These are phyloP conservation scores for Apteryx owenii DNA, from an alignment of 2,113 vertebrate species.

Conservation along the genomic window DNA sequence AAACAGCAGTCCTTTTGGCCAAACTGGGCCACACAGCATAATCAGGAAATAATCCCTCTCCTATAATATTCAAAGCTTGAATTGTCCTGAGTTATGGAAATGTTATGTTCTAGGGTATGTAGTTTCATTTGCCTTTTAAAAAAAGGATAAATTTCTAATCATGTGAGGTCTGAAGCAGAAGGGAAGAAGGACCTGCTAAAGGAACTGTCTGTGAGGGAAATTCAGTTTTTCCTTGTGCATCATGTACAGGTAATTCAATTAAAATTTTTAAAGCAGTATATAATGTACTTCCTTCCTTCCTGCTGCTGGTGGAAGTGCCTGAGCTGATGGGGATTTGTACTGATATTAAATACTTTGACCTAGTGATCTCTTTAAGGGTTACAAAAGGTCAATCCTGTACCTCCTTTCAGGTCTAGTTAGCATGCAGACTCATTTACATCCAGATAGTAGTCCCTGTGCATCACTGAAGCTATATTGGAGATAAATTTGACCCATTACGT, in stretches of 20 bases:
- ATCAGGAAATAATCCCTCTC: not conserved
- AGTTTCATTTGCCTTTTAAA: not conserved
- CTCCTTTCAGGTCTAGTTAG: not conserved
- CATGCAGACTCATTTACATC: not conserved
- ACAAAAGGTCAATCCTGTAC: not conserved
- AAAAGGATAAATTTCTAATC: not conserved
- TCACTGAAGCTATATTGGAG: not conserved
- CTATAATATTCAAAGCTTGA: not conserved
- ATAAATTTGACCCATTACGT: not conserved
- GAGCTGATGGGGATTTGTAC: not conserved
- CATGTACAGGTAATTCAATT: not conserved
- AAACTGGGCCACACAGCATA: not conserved
- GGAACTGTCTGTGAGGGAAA: not conserved
- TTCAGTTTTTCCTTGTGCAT: not conserved
- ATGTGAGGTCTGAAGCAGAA: not conserved
- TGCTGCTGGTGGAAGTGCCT: not conserved
- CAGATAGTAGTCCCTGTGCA: rapidly evolving
- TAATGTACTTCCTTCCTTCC: not conserved
- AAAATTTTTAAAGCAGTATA: not conserved
- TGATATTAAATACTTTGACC: conserved; percentile 24
- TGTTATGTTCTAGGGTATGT: not conserved
- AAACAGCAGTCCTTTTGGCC: not conserved
- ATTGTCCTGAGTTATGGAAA: conserved; percentile 19
- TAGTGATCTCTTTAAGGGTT: conserved; percentile 26
- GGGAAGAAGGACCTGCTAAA: not conserved